Conservation (phyloP, 1,140 invertebrate species). For the Aporrectodea caliginosa region DNA sequence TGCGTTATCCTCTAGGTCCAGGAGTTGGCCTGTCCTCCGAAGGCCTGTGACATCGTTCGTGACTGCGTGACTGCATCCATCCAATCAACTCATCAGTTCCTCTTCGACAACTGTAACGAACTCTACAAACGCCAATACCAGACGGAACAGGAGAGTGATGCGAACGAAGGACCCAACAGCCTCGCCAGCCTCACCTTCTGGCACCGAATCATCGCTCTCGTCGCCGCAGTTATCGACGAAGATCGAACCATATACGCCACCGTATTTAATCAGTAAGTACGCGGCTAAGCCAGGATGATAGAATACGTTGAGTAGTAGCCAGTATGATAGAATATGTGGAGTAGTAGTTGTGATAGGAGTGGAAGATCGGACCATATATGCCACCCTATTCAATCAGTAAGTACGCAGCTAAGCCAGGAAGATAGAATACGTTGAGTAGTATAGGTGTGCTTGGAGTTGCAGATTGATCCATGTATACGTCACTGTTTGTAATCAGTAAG, state of each 20-base stretch:
- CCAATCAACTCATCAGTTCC: slow-evolving; percentile 92
- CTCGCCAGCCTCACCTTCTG: background rate
- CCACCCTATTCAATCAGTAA: too few species aligned
- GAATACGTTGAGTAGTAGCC: too few species aligned
- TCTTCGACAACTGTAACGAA: slow-evolving; percentile 98
- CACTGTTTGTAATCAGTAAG: too few species aligned
- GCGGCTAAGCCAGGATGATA: too few species aligned
- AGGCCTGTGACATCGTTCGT: slow-evolving; percentile 95
- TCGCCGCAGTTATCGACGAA: background rate
- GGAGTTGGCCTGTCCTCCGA: slow-evolving; percentile 92
- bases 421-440: too few species aligned
- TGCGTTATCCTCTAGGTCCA: slow-evolving; percentile 69
- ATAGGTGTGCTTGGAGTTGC: too few species aligned
- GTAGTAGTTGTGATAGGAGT: too few species aligned
- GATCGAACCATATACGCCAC: background rate
- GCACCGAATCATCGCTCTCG: background rate
- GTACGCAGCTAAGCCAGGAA: too few species aligned
- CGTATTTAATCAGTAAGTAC: background rate
- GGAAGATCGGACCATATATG: too few species aligned
- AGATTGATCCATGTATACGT: too few species aligned
- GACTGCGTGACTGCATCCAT: slow-evolving; percentile 98
- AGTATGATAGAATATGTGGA: too few species aligned
- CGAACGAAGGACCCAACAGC: background rate
- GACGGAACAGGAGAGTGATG: background rate
- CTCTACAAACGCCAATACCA: slow-evolving; percentile 79